Conservation (phyloP, 1,140 invertebrate genomes). For the Ctenoplectra terminalis region DNA sequence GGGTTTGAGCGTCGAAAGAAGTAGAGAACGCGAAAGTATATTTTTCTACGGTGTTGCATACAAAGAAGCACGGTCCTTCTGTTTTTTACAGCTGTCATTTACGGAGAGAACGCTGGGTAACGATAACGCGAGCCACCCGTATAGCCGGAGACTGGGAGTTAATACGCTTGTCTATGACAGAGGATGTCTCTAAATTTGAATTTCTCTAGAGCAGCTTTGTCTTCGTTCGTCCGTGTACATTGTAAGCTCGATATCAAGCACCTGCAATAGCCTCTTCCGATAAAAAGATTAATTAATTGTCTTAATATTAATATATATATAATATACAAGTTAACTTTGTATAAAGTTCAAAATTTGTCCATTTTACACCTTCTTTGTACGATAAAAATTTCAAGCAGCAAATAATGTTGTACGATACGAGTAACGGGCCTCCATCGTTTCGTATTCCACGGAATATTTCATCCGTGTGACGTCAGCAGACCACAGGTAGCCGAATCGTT, state of each 20-base stretch:
- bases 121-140: conserved; percentile 2
- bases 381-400: too few relatives aligned
- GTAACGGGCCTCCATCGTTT: neutral
- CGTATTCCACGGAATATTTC: neutral
- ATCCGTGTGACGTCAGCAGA: neutral
- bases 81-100: conserved; percentile 11
- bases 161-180: conserved; percentile 35
- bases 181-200: conserved; percentile 8
- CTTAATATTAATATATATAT: too few relatives aligned
- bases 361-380: too few relatives aligned
- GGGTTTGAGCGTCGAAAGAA: neutral
- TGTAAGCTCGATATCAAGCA: neutral
- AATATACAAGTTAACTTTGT: too few relatives aligned
- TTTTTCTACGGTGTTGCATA: neutral
- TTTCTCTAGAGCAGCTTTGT: conserved; percentile 2
- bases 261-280: too few relatives aligned
- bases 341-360: neutral
- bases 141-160: conserved; percentile 1
- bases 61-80: neutral
- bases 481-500: conserved; percentile 1
- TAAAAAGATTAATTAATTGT: neutral
- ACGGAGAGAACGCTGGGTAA: neutral
- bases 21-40: too few relatives aligned
- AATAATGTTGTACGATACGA: neutral
- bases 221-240: neutral